phyloP scores from a whole-genome alignment of 2,797 vertebrate species.

The Petrocephalus schoutedeni region DNA sequence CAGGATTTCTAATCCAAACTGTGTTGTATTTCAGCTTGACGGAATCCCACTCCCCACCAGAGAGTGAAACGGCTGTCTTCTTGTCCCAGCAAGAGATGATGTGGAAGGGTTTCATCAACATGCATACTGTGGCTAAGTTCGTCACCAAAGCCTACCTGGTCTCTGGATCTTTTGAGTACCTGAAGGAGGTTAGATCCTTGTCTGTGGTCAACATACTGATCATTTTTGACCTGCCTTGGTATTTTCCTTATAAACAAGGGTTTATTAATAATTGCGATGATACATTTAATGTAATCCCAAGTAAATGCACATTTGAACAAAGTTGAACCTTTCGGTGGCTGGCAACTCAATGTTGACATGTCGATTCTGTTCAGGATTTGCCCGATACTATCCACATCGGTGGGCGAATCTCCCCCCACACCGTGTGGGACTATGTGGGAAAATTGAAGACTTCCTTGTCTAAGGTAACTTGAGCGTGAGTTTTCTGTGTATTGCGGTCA shows the following conservation, averaged over 20 bases:
- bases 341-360: neutral
- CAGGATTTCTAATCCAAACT: neutral
- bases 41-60: slow-evolving; percentile 70
- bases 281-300: neutral
- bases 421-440: slow-evolving; percentile 97
- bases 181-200: slow-evolving; percentile 80
- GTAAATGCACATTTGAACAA: neutral
- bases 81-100: slow-evolving; percentile 86
- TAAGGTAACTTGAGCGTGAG: slow-evolving; percentile 69
- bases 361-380: slow-evolving; percentile 74
- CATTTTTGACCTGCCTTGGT: neutral
- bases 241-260: neutral
- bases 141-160: slow-evolving; percentile 97
- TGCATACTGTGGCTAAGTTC: slow-evolving; percentile 96
- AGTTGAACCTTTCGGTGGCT: neutral
- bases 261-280: neutral
- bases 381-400: slow-evolving; percentile 95
- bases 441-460: slow-evolving; percentile 93
- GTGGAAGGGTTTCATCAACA: slow-evolving; percentile 99
- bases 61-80: slow-evolving; percentile 86
- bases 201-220: neutral
- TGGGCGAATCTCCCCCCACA: slow-evolving; percentile 87
- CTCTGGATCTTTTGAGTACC: slow-evolving; percentile 88
- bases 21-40: slow-evolving; percentile 61
- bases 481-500: neutral